Base-by-base conservation (phyloP, 64 coral and sea anemone species). In the Orbicella faveolata region DNA sequence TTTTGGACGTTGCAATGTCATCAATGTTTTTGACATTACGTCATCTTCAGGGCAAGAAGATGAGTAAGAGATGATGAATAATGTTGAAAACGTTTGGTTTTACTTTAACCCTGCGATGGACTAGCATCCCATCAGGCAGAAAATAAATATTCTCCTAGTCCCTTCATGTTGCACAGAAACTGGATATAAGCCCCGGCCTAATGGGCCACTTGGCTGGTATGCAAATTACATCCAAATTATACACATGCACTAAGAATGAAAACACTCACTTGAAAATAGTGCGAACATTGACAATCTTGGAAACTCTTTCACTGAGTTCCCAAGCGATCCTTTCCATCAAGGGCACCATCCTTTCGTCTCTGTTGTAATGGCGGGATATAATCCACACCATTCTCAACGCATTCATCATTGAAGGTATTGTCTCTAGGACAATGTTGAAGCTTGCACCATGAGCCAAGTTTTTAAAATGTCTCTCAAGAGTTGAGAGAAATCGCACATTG, bases 331-430 rank as follows among this genome's bases (percentile, higher is more conserved):
- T 95, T 68, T 99, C 97, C 97, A 99, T 99, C 35, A 99, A 87
- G 16, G 97, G 97, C 14, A 99, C 97, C 94, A 99, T 99, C 39
- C 97, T 95, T 74, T 99, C 97, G 87, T 99, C 97, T 79, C 97
- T 96, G 64, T 99, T 99, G 78, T 99, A 99, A 87, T 99, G 97
- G 4, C 97, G 78, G 62, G 97, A 99, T 51, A 99, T 99, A 37
- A 99, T 96, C 97, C 97, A 99, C 11, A 99, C 97, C 97, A 99
- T 99, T 36, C 97, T 88, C 73, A 99, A 61, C 2, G 97, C 97
- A 87, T 99, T 99, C 97, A 99, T 99, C 94, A 99, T 93, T 36
- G 97, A 99, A 77, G 97, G 97, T 55, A 99, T 99, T 30, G 97
- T 99, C 37, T 99, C 97, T 52, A 99, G 65, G 11, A 99, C 94